phyloP scores from a whole-genome alignment of 2,113 vertebrate species.

The Tamias sibiricus region DNA sequence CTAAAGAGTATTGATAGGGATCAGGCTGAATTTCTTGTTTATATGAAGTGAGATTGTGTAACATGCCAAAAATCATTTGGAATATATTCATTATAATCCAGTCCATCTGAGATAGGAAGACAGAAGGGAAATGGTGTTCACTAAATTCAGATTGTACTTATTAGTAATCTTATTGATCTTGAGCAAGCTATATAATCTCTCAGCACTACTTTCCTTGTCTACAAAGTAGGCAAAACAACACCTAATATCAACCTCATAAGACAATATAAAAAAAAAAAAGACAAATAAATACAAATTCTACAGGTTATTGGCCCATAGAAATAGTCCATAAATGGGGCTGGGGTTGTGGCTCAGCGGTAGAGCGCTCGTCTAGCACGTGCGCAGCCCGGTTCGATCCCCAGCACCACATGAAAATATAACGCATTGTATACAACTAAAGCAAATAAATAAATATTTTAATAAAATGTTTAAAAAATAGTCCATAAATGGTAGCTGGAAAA shows the following conservation, averaged over 20 bases:
- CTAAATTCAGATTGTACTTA: constrained; percentile 29
- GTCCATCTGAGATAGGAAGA: background rate
- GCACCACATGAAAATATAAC: no score
- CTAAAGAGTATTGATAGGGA: constrained; percentile 3
- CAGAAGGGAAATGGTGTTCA: background rate
- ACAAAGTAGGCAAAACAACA: background rate
- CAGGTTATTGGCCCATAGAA: background rate
- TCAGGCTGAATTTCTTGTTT: constrained; percentile 21
- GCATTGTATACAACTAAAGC: no score
- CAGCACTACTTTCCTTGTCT: background rate
- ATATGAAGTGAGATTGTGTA: background rate
- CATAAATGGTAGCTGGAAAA: constrained; percentile 11
- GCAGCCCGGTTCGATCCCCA: no score
- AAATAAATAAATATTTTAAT: no score
- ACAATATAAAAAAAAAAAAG: background rate
- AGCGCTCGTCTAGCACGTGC: no score
- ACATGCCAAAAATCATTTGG: constrained; percentile 34
- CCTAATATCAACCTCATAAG: background rate
- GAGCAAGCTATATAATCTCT: constrained; percentile 31
- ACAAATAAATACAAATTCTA: constrained; percentile 26
- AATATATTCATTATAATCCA: constrained; percentile 50
- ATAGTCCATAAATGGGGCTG: background rate
- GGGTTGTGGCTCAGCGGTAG: no score
- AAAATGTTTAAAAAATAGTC: no score
- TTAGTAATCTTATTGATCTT: background rate